Conservation (phyloP, 2,797 vertebrate species). For the Platyrinchus mystaceus region DNA sequence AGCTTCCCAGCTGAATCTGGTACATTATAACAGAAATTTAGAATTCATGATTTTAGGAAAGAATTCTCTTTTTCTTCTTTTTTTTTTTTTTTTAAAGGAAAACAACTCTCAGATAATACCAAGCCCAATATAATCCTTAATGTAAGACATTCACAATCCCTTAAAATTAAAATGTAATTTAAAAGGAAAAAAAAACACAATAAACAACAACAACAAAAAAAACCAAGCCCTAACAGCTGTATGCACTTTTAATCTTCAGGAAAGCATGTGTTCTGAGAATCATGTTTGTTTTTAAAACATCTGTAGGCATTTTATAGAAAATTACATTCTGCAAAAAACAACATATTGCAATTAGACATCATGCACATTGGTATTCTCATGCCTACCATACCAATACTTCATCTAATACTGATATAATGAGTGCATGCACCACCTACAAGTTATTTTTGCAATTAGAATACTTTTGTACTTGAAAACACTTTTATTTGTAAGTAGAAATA, state of each 20-base stretch:
- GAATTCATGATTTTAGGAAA: background rate
- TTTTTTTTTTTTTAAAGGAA: background rate
- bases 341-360: slow-evolving; percentile 11
- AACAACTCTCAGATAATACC: background rate
- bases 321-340: background rate
- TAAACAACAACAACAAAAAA: background rate
- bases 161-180: background rate
- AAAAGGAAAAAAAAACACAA: background rate
- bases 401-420: background rate
- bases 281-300: slow-evolving; percentile 41
- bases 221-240: background rate
- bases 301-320: slow-evolving; percentile 40
- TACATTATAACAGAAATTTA: background rate
- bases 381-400: background rate
- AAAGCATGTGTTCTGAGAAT: slow-evolving; percentile 22
- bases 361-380: background rate
- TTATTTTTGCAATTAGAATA: background rate
- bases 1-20: slow-evolving; percentile 2
- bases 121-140: background rate
- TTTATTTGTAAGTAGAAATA: background rate
- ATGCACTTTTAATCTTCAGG: slow-evolving; percentile 11
- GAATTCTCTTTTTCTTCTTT: background rate
- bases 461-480: background rate
- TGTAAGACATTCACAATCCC: background rate
- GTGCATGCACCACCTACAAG: background rate